Percentiles rank a stretch among this genome's conserved stretches.
Conservation (phyloP, 1,140 invertebrate species). For the Drosophila kepulauana region DNA sequence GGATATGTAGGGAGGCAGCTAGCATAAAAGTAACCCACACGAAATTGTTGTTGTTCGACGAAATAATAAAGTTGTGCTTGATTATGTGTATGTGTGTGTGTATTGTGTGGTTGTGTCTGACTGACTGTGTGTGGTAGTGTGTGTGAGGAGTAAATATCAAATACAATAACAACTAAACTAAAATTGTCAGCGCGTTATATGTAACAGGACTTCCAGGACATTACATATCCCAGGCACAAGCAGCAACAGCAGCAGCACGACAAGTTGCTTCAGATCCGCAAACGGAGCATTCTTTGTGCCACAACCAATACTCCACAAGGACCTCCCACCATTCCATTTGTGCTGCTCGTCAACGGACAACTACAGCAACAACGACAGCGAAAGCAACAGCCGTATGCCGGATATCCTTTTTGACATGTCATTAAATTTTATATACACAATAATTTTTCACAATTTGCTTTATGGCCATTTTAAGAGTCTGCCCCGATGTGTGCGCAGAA, state of each 20-base stretch:
- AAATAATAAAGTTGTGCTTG: slow-evolving; percentile 82
- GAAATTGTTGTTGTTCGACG: slow-evolving; percentile 58
- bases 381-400: slow-evolving; percentile 59
- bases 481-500: slow-evolving; percentile 50
- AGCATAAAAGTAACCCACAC: slow-evolving; percentile 42
- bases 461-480: slow-evolving; percentile 79
- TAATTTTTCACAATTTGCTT: slow-evolving; percentile 84
- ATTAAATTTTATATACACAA: slow-evolving; percentile 84
- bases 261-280: slow-evolving; percentile 29
- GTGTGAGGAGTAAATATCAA: slow-evolving; percentile 69
- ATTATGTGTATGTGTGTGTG: slow-evolving; percentile 60
- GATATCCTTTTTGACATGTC: slow-evolving; percentile 84
- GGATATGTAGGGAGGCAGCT: not conserved
- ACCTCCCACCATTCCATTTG: slow-evolving; percentile 53
- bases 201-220: slow-evolving; percentile 74
- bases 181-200: slow-evolving; percentile 71
- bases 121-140: slow-evolving; percentile 56
- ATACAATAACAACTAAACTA: slow-evolving; percentile 76
- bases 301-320: not conserved
- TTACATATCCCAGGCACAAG: slow-evolving; percentile 70
- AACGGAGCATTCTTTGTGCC: slow-evolving; percentile 23
- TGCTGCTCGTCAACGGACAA: slow-evolving; percentile 55
- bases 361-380: not conserved
- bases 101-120: slow-evolving; percentile 63
- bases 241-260: slow-evolving; percentile 40